Evolutionary conservation across 2,888 invertebrate genomes (phyloP).

Genomic region (Diogma glabrata): DNA sequence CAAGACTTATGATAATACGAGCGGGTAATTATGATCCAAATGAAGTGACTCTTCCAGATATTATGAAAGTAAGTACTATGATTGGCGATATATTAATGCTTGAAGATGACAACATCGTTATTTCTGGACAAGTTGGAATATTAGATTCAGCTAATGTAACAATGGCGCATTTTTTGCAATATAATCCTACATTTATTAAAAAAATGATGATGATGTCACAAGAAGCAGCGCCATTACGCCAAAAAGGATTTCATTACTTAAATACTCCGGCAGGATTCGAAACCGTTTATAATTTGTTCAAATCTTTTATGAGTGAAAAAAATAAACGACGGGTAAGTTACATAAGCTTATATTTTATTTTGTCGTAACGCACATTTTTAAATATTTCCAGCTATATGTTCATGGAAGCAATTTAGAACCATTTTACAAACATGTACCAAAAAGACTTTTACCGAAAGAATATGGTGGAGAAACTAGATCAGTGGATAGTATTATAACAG

Average conservation of each 20-base stretch:
- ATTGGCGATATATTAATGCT: slow-evolving; percentile 44
- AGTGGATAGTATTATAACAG: slow-evolving; percentile 29
- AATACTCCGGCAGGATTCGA: slow-evolving; percentile 49
- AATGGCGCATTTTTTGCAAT: slow-evolving; percentile 43
- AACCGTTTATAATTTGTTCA: slow-evolving; percentile 43
- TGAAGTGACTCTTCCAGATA: slow-evolving; percentile 36
- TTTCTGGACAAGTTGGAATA: slow-evolving; percentile 40
- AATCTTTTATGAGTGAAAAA: slow-evolving; percentile 48
- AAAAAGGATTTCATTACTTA: slow-evolving; percentile 45
- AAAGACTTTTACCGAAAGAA: slow-evolving; percentile 47
- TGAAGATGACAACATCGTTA: slow-evolving; percentile 48
- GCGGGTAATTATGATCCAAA: slow-evolving; percentile 38
- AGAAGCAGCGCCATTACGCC: slow-evolving; percentile 47
- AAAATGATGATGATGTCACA: slow-evolving; percentile 43
- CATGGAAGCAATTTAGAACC: slow-evolving; percentile 44
- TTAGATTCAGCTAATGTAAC: slow-evolving; percentile 45
- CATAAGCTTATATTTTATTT: slow-evolving; percentile 19
- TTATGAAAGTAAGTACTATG: slow-evolving; percentile 42
- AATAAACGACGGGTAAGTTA: slow-evolving; percentile 44
- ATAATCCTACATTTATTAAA: slow-evolving; percentile 46
- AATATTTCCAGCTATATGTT: slow-evolving; percentile 40
- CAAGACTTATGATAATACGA: slow-evolving; percentile 36
- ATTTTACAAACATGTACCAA: slow-evolving; percentile 45
- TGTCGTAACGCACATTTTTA: slow-evolving; percentile 9
- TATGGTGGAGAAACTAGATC: slow-evolving; percentile 46